phyloP scores from a whole-genome alignment of 1,140 invertebrate genomes.

The Drosophila guanche region DNA sequence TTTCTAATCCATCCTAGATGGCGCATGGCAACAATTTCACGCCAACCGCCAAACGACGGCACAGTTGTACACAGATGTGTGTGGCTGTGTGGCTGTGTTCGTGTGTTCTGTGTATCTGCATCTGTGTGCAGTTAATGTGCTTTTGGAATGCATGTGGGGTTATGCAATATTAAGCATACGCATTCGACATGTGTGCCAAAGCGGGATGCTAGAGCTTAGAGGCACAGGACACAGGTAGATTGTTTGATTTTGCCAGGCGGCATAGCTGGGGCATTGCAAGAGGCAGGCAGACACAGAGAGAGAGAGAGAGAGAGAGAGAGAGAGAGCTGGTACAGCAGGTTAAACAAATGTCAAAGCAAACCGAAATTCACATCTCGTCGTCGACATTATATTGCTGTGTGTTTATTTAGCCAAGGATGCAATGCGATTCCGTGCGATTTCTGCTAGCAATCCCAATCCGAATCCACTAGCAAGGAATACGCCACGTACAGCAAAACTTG shows the following conservation, averaged over 20 bases:
- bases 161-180: slow-evolving; percentile 79
- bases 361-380: slow-evolving; percentile 64
- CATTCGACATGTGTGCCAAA: slow-evolving; percentile 57
- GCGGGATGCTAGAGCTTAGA: slow-evolving; percentile 1
- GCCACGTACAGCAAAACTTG: too few relatives aligned
- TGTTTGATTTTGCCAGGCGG: slow-evolving; percentile 22
- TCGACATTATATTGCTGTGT: slow-evolving; percentile 59
- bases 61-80: slow-evolving; percentile 30
- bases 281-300: neutral
- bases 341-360: slow-evolving; percentile 72
- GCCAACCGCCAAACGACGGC: slow-evolving; percentile 39
- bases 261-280: neutral
- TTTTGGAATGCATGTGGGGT: slow-evolving; percentile 70
- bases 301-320: slow-evolving; percentile 18
- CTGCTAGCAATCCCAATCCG: too few relatives aligned
- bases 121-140: slow-evolving; percentile 73
- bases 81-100: slow-evolving; percentile 6
- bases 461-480: too few relatives aligned
- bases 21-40: slow-evolving; percentile 61
- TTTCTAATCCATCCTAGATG: too few relatives aligned
- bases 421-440: slow-evolving; percentile 14
- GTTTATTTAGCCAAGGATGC: slow-evolving; percentile 56
- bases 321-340: slow-evolving; percentile 31
- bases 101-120: slow-evolving; percentile 12
- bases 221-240: slow-evolving; percentile 14